phyloP scores from a whole-genome alignment of 2,113 vertebrate species.

The Pteropus alecto region DNA sequence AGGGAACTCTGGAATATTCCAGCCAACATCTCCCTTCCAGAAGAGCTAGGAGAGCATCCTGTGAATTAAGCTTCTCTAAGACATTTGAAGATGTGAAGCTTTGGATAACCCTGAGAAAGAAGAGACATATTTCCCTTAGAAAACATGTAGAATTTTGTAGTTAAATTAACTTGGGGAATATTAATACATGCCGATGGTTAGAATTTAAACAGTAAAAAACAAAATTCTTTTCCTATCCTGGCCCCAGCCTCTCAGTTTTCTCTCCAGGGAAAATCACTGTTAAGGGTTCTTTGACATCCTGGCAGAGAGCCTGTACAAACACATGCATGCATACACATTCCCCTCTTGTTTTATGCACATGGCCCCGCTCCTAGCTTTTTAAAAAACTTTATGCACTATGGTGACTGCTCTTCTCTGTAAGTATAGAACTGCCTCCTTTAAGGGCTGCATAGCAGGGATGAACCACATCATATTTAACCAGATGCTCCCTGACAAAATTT shows the following conservation, averaged over 20 bases:
- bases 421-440: neutral
- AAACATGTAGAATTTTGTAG: neutral
- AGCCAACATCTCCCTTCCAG: neutral
- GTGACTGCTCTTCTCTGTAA: neutral
- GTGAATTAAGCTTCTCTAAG: neutral
- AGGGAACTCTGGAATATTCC: neutral
- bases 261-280: neutral
- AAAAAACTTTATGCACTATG: neutral
- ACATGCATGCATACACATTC: fast-evolving
- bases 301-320: neutral
- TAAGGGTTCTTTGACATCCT: neutral
- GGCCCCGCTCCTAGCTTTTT: neutral
- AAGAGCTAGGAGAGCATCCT: neutral
- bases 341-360: neutral
- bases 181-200: neutral
- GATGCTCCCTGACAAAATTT: neutral
- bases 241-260: neutral
- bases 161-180: neutral
- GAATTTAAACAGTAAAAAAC: neutral
- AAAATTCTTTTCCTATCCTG: neutral
- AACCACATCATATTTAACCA: slow-evolving; percentile 16
- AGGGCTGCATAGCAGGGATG: neutral
- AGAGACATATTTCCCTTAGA: neutral
- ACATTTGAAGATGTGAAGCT: neutral
- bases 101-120: neutral